phyloP scores from a whole-genome alignment of 2,113 vertebrate species.

The Xyrauchen texanus region DNA sequence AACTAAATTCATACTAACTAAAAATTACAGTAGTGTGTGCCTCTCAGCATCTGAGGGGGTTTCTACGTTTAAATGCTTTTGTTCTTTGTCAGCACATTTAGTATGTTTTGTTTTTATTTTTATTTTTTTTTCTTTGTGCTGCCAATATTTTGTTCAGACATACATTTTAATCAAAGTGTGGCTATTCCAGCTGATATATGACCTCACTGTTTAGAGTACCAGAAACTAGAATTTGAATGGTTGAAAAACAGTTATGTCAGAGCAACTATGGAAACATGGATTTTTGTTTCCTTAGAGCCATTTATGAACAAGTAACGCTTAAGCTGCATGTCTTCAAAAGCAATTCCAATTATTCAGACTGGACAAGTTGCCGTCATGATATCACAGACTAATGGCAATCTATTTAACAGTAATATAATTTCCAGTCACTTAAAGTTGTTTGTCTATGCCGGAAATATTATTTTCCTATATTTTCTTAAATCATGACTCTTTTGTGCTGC shows the following conservation, averaged over 20 bases:
- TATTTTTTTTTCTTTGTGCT: background rate
- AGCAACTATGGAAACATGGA: conserved; percentile 1
- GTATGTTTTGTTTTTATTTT: background rate
- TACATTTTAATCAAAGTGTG: background rate
- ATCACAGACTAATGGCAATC: conserved; percentile 39
- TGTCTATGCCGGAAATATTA: conserved; percentile 12
- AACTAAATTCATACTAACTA: conserved; percentile 56
- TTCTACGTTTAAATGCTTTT: conserved; percentile 30
- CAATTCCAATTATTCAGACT: conserved; percentile 33
- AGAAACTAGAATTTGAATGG: too few relatives aligned
- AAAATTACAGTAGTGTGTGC: conserved; percentile 44
- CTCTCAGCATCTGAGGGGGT: conserved; percentile 18
- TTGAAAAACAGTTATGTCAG: too few relatives aligned
- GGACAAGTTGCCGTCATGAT: conserved; percentile 45
- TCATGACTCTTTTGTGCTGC: background rate
- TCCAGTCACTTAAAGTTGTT: conserved; percentile 29
- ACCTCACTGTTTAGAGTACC: background rate
- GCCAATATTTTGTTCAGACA: background rate
- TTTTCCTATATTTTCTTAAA: background rate
- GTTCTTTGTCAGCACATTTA: conserved; percentile 23
- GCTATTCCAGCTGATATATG: background rate
- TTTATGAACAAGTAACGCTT: conserved; percentile 27
- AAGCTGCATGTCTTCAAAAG: conserved; percentile 19
- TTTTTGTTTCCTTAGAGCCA: conserved; percentile 28
- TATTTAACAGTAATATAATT: conserved; percentile 57